Conservation (phyloP, 2,888 invertebrate species). For the Sclerodermus sp. region DNA sequence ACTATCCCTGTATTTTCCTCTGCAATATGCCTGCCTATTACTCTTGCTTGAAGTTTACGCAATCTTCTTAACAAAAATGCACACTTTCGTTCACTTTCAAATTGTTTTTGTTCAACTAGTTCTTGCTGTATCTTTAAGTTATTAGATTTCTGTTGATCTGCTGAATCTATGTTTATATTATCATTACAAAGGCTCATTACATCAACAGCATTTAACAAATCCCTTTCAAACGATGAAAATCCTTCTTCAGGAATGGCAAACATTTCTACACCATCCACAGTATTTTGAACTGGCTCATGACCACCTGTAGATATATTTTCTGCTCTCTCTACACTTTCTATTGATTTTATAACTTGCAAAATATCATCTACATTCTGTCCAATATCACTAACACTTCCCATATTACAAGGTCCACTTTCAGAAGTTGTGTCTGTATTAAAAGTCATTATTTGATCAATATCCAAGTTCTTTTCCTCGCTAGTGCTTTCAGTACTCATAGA, state of each 20-base stretch:
- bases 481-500: constrained; percentile 30
- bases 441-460: constrained; percentile 48
- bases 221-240: constrained; percentile 47
- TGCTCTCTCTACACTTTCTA: constrained; percentile 62
- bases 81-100: constrained; percentile 69
- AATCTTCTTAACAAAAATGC: constrained; percentile 74
- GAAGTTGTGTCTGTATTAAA: constrained; percentile 32
- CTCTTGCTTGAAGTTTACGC: constrained; percentile 74
- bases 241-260: constrained; percentile 49
- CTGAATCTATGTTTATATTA: constrained; percentile 39
- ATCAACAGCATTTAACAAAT: constrained; percentile 51
- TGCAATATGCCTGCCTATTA: constrained; percentile 76
- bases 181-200: constrained; percentile 49
- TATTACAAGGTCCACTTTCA: constrained; percentile 33
- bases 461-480: constrained; percentile 33
- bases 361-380: constrained; percentile 68
- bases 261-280: constrained; percentile 42
- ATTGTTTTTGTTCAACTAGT: constrained; percentile 59
- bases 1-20: constrained; percentile 79
- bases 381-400: constrained; percentile 61
- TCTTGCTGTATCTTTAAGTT: constrained; percentile 41
- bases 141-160: constrained; percentile 31
- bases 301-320: constrained; percentile 29
- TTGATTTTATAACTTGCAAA: constrained; percentile 75
- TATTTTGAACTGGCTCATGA: constrained; percentile 28